phyloP scores from a whole-genome alignment of 2,797 vertebrate genomes.

The Sitta carolinensis region DNA sequence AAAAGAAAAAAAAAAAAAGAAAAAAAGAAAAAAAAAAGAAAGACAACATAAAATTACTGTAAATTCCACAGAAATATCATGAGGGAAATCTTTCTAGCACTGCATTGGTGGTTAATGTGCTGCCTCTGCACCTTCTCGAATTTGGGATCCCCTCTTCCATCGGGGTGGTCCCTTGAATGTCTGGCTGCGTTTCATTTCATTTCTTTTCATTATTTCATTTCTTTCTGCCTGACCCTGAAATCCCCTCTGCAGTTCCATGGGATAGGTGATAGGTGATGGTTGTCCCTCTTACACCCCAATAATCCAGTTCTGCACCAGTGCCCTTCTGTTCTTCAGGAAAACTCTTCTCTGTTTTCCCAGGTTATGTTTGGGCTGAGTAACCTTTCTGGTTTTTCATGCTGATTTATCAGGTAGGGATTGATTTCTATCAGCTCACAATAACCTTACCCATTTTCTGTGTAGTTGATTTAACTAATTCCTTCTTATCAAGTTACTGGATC shows the following conservation, averaged over 20 bases:
- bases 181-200: rapidly evolving
- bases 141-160: not conserved
- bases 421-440: not conserved
- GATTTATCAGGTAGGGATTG: not conserved
- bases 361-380: not conserved
- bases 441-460: not conserved
- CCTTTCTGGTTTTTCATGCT: not conserved
- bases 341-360: not conserved
- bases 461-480: not conserved
- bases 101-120: not conserved
- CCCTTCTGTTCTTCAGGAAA: not conserved
- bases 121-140: not conserved
- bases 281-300: not conserved
- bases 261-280: not conserved
- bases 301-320: not conserved
- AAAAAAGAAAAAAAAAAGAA: not conserved
- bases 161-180: not conserved
- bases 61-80: not conserved
- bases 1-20: not conserved
- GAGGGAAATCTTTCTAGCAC: not conserved
- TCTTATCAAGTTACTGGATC: not conserved
- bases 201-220: not conserved
- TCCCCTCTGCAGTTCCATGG: not conserved
- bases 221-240: not conserved
- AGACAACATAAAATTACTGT: not conserved